Evolutionary conservation across 1,140 invertebrate species (phyloP), one percentile per base, ranked within the genome.

Genomic region (Triops cancriformis): DNA sequence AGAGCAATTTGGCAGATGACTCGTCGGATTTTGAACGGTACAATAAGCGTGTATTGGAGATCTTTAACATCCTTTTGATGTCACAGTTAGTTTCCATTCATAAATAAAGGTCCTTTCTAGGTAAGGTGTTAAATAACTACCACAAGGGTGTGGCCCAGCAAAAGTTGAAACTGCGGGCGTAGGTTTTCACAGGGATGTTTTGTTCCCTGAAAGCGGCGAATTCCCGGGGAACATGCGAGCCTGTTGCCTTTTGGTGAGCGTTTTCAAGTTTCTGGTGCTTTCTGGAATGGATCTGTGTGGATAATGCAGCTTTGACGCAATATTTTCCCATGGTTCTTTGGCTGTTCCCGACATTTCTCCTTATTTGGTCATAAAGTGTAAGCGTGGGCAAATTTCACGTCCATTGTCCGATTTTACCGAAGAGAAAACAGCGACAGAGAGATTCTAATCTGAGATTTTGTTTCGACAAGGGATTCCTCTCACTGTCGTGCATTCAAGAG

Each of bases 361-460:
- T 64, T 64, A 64, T 64, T 64, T 64, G 51, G 51, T 64, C 51
- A 64, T 64, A 64, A 64, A 64, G n/a, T 64, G 14, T 9, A 64
- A 64, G 23, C 18, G 14, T 23, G 51, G 23, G 51, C 6, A n/a
- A 23, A 64, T 64, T n/a, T 64, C 18, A 64, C 9, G 23, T 64
- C 51, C 23, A 64, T 64, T 64, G 51, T 64, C 51, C 51, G 23
- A 23, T 64, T 23, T 23, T 6, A 64, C 14, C 18, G 18, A 23
- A 23, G 51, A 5, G 51, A 64, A 64, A 64, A 64, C 51, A 14
- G 51, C 51, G 51, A 23, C 7, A 64, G 51, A 18, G 6, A 11
- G n/a, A 64, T 14, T 23, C 51, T 5, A 23, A 6, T 18, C 51
- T 64, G 14, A 23, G 51, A 37, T 37, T 37, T 37, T 37, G 31